Base-by-base conservation (phyloP, 2,797 vertebrate genomes). In the Sandelia bainsii region DNA sequence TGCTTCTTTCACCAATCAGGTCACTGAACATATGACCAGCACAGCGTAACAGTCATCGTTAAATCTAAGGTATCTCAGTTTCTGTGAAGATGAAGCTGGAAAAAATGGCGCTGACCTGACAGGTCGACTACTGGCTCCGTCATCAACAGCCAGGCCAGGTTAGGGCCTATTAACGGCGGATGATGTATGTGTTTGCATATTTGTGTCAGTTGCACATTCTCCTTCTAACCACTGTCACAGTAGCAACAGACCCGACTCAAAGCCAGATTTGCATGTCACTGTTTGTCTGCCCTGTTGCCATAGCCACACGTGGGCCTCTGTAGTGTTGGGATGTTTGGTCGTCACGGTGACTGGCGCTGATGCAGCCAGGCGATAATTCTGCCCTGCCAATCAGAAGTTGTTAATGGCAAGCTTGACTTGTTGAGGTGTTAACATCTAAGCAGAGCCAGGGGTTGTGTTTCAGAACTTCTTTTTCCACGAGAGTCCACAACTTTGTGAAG, bases 161-260 rank as follows among this genome's bases (percentile, higher is more conserved):
- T 79, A 77, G 61, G 77, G 73, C 77, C 77, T 84, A 85, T 87
- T 88, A 84, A 86, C 79, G 53, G 61, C 20, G 6, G 57, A 62
- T 91, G 86, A 89, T 87, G 83, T 86, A 87, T 81, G 85, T 77
- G 87, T 91, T 90, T 87, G 86, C 70, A 82, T 80, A 81, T 87
- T 87, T 86, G 73, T 80, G 79, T 88, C 84, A 83, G 87, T 62
- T 79, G 84, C 70, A 84, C 86, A 86, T 90, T 89, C 75, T 82
- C 78, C 70, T 40, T 20, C 11, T 20, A 68, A 80, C 82, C 77
- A 39, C 71, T 72, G 65, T 70, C 68, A 40, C 51, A 71, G 67
- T 52, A 79, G 80, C 72, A 78, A 80, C 61, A 48, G 66, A 49
- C 53, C 50, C 10, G 10, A 74, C 52, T 79, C 81, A 45, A 58